These are phyloP conservation scores for Macquaria australasica DNA, from an alignment of 2,113 vertebrate genomes.

Conservation along the genomic window DNA sequence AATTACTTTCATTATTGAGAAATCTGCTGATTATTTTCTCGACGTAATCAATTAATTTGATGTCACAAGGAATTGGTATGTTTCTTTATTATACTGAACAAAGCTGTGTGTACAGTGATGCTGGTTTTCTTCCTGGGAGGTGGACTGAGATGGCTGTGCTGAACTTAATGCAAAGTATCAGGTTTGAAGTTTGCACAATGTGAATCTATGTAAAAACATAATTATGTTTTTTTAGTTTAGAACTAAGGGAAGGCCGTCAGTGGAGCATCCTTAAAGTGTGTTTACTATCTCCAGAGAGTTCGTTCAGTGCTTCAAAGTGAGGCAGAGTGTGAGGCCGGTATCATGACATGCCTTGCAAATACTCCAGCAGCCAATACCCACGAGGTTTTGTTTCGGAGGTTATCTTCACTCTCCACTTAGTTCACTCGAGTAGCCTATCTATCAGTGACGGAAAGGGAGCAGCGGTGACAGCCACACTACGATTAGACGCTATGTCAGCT, in stretches of 20 bases:
- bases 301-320: constrained; percentile 44
- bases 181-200: background rate
- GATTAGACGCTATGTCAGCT: constrained; percentile 66
- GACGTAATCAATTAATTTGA: background rate
- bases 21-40: background rate
- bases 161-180: constrained; percentile 9
- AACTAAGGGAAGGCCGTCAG: constrained; percentile 28
- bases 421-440: constrained; percentile 69
- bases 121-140: background rate
- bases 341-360: constrained; percentile 51
- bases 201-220: constrained; percentile 37
- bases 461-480: constrained; percentile 63
- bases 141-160: background rate
- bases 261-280: constrained; percentile 41
- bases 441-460: constrained; percentile 58
- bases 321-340: constrained; percentile 34
- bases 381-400: constrained; percentile 68
- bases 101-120: constrained; percentile 1
- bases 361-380: constrained; percentile 49
- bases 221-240: constrained; percentile 27
- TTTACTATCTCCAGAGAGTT: constrained; percentile 50
- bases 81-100: background rate
- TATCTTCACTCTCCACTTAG: constrained; percentile 60
- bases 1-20: background rate
- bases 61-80: background rate